Conservation (phyloP, 2,797 vertebrate species). For the Sphenodon punctatus region DNA sequence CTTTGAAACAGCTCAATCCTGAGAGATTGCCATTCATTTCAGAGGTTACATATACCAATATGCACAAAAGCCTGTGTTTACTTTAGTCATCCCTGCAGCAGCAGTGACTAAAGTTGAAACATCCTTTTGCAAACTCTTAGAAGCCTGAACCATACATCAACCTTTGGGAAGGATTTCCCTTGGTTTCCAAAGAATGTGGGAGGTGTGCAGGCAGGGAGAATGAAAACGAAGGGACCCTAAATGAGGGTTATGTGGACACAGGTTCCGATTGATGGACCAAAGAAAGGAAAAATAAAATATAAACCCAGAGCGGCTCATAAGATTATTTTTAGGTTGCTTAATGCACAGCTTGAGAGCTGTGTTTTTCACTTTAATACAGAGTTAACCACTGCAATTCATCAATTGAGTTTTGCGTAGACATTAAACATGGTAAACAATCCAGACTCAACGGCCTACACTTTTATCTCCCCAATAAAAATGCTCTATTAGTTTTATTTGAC, state of each 20-base stretch:
- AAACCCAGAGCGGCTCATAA: not conserved
- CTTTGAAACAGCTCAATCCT: accelerated
- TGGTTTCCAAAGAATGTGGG: not conserved
- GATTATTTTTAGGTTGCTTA: not conserved
- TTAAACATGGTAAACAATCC: slow-evolving; percentile 36
- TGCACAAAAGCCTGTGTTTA: not conserved
- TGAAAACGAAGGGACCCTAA: not conserved
- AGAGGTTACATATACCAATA: not conserved
- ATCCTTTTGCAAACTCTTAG: not conserved
- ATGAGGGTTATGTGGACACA: not conserved
- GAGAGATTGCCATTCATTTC: not conserved
- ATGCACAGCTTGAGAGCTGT: not conserved
- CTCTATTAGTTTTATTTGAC: slow-evolving; percentile 52
- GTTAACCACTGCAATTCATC: slow-evolving; percentile 52
- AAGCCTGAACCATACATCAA: slow-evolving; percentile 5
- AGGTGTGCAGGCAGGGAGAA: not conserved
- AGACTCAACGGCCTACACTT: slow-evolving; percentile 9
- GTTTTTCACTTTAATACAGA: not conserved
- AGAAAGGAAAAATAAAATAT: not conserved
- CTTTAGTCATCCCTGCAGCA: accelerated
- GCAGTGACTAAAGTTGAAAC: accelerated
- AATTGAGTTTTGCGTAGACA: slow-evolving; percentile 26
- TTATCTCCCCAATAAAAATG: not conserved
- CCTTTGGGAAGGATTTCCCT: slow-evolving; percentile 1
- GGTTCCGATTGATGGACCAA: not conserved